Percentiles rank a stretch among this genome's conserved stretches.
These are phyloP conservation scores for Thereuonema tuberculata DNA, from an alignment of 1,140 invertebrate species.

Conservation along the genomic window DNA sequence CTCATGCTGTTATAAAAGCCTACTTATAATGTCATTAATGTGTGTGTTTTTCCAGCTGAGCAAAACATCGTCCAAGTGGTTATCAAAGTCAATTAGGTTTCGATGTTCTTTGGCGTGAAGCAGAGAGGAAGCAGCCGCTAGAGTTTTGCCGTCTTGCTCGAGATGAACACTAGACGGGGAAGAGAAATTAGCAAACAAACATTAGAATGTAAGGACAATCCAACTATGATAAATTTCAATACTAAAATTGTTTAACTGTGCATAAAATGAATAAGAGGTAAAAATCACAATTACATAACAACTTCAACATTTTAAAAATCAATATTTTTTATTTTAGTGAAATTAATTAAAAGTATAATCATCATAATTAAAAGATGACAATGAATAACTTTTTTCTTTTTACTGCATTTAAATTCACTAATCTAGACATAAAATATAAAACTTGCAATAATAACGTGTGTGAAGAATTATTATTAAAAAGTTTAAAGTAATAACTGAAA, in stretches of 20 bases:
- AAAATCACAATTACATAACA: too few relatives aligned
- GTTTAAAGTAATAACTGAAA: too few relatives aligned
- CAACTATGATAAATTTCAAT: not conserved
- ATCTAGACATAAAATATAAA: too few relatives aligned
- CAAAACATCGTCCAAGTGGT: conserved; percentile 69
- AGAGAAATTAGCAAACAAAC: not conserved
- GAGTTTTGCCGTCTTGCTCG: conserved; percentile 31
- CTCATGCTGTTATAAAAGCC: not conserved
- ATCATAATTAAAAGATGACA: too few relatives aligned
- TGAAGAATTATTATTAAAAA: too few relatives aligned
- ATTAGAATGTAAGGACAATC: not conserved
- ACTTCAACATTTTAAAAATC: too few relatives aligned
- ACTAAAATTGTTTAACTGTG: not conserved
- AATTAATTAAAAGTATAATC: too few relatives aligned
- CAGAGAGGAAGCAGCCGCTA: conserved; percentile 49
- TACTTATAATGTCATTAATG: conserved; percentile 34
- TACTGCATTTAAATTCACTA: too few relatives aligned
- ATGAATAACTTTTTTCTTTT: too few relatives aligned
- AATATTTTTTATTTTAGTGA: too few relatives aligned
- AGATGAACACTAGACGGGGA: conserved; percentile 12
- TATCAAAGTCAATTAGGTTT: conserved; percentile 74
- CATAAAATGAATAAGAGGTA: not conserved
- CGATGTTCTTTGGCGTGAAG: conserved; percentile 50
- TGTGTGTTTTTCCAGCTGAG: conserved; percentile 65
- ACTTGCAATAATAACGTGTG: too few relatives aligned